These are phyloP conservation scores for Sericinus montela DNA, from an alignment of 2,888 invertebrate genomes.

Conservation along the genomic window DNA sequence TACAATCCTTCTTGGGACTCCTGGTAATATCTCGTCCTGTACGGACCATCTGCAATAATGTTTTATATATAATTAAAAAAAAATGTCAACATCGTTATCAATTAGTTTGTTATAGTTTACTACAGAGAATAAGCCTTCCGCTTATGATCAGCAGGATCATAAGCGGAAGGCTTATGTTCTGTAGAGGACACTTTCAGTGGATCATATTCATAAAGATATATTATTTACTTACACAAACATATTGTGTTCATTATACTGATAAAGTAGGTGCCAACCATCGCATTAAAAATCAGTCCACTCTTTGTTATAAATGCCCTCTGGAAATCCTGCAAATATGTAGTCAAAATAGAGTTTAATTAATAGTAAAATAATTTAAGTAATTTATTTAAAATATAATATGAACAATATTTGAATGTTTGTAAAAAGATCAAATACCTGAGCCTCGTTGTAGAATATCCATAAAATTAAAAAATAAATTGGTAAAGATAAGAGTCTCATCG, in stretches of 20 bases:
- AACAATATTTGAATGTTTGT: too few species aligned
- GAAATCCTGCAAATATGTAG: conserved; percentile 64
- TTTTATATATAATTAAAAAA: background rate
- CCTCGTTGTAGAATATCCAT: conserved; percentile 88
- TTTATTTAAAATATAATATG: too few species aligned
- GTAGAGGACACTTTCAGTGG: too few species aligned
- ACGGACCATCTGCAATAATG: conserved; percentile 84
- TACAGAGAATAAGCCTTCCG: too few species aligned
- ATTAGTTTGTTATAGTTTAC: too few species aligned
- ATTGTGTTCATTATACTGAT: conserved; percentile 84
- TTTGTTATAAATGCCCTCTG: conserved; percentile 85
- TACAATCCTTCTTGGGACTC: conserved; percentile 94
- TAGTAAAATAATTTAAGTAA: too few species aligned
- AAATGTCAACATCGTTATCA: too few species aligned
- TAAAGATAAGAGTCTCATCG: conserved; percentile 85
- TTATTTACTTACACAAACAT: conserved; percentile 81
- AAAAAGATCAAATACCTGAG: conserved; percentile 61
- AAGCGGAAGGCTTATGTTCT: too few species aligned
- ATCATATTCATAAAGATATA: background rate
- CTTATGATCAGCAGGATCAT: too few species aligned
- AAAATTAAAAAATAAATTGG: conserved; percentile 88
- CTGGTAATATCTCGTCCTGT: conserved; percentile 94
- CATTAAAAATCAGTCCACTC: conserved; percentile 85
- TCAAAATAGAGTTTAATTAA: conserved; percentile 4
- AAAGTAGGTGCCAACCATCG: conserved; percentile 83